phyloP scores from a whole-genome alignment of 2,113 vertebrate species.

The Climacteris rufus region DNA sequence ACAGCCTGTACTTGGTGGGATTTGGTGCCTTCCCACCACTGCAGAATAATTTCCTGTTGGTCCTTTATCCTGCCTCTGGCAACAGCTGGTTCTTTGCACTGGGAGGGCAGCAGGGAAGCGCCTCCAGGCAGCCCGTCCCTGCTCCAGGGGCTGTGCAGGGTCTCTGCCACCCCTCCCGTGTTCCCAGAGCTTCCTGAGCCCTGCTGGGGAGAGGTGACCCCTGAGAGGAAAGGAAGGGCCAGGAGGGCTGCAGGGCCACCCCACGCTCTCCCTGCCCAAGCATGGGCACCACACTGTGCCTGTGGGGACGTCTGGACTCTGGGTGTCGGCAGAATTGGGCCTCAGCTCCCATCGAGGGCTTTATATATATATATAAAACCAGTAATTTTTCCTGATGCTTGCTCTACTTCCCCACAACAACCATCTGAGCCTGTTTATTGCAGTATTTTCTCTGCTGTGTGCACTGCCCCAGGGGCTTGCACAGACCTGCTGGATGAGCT shows the following conservation, averaged over 20 bases:
- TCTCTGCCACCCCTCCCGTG: neutral
- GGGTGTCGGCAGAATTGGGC: neutral
- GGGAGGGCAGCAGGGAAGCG: neutral
- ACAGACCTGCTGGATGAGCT: accelerated
- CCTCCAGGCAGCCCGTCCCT: neutral
- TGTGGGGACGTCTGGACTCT: accelerated
- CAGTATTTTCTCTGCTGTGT: neutral
- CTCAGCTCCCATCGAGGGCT: neutral
- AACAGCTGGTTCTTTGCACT: accelerated
- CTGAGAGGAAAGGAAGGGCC: neutral
- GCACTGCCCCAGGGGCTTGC: neutral
- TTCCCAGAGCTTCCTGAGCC: neutral
- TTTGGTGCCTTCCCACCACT: neutral
- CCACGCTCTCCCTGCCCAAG: too few species aligned
- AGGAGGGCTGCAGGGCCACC: neutral
- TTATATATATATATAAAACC: neutral
- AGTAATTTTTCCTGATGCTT: neutral
- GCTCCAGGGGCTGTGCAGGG: accelerated
- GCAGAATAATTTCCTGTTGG: neutral
- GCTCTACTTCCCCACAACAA: neutral
- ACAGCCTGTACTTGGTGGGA: neutral
- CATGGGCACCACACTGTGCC: accelerated
- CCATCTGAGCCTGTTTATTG: neutral
- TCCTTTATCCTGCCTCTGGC: neutral
- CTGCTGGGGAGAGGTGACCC: neutral